phyloP scores from a whole-genome alignment of 2,113 vertebrate genomes.

The Taxidea taxus region DNA sequence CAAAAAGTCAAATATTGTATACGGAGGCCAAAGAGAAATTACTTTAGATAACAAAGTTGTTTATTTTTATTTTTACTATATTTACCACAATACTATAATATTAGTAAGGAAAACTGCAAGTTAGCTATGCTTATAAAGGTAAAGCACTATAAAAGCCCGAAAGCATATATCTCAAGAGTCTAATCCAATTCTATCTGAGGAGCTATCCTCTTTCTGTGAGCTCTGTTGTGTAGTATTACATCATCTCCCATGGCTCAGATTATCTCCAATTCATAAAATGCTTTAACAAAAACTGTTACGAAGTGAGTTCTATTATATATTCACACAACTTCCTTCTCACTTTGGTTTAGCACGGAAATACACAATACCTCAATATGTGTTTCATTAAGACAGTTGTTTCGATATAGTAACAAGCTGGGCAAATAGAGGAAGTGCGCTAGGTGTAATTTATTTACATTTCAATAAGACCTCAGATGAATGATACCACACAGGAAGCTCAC shows the following conservation, averaged over 20 bases:
- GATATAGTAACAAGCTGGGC: slow-evolving; percentile 67
- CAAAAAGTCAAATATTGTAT: not conserved
- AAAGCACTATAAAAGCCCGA: not conserved
- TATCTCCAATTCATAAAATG: slow-evolving; percentile 80
- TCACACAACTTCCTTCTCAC: slow-evolving; percentile 75
- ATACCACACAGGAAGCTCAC: slow-evolving; percentile 75
- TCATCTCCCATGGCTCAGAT: slow-evolving; percentile 81
- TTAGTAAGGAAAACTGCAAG: not conserved
- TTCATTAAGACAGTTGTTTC: slow-evolving; percentile 74
- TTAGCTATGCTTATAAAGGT: slow-evolving; percentile 30
- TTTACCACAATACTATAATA: not conserved
- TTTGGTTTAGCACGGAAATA: slow-evolving; percentile 76
- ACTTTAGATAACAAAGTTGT: not conserved
- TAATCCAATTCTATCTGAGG: not conserved
- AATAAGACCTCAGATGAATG: slow-evolving; percentile 76
- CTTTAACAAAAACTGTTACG: slow-evolving; percentile 75
- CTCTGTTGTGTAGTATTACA: slow-evolving; percentile 69
- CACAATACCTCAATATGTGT: slow-evolving; percentile 72
- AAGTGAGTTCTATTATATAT: slow-evolving; percentile 74
- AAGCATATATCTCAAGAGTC: not conserved
- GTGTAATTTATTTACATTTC: slow-evolving; percentile 82
- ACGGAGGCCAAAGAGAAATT: slow-evolving; percentile 1
- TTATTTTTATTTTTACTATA: not conserved
- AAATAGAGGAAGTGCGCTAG: slow-evolving; percentile 74
- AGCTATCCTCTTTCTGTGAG: slow-evolving; percentile 46